Conservation (phyloP, 2,113 vertebrate species). For the Butastur rufipennis region DNA sequence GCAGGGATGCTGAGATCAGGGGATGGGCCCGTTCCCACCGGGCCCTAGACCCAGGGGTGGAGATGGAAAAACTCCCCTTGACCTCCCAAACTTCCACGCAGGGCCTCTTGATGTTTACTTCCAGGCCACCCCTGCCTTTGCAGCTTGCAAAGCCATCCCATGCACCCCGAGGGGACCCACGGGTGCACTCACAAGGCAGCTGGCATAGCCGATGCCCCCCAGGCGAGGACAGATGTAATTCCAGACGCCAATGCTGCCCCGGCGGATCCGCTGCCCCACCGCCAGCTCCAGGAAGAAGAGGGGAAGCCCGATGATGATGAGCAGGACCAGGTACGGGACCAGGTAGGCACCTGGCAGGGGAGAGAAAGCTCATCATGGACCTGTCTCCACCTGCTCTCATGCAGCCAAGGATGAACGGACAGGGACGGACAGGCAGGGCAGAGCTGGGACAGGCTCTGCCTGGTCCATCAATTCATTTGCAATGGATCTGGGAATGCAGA, state of each 20-base stretch:
- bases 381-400: accelerated
- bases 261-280: slow-evolving; percentile 92
- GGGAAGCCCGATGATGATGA: slow-evolving; percentile 94
- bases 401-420: background rate
- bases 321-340: slow-evolving; percentile 92
- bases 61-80: background rate
- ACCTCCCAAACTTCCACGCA: accelerated
- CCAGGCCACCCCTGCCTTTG: accelerated
- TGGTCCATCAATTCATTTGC: accelerated
- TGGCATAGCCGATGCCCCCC: slow-evolving; percentile 94
- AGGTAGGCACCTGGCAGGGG: slow-evolving; percentile 87
- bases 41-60: accelerated
- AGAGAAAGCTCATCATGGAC: background rate
- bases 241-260: slow-evolving; percentile 97
- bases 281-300: slow-evolving; percentile 98
- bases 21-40: background rate
- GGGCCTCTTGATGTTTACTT: background rate
- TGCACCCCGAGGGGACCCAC: accelerated
- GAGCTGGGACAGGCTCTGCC: background rate
- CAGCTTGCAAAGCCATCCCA: background rate
- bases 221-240: slow-evolving; percentile 92
- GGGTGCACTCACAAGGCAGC: slow-evolving; percentile 82
- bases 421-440: background rate
- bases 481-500: background rate
- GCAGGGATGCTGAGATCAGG: background rate